These are phyloP conservation scores for Drosophila quadrilineata DNA, from an alignment of 1,140 invertebrate genomes.

Conservation along the genomic window DNA sequence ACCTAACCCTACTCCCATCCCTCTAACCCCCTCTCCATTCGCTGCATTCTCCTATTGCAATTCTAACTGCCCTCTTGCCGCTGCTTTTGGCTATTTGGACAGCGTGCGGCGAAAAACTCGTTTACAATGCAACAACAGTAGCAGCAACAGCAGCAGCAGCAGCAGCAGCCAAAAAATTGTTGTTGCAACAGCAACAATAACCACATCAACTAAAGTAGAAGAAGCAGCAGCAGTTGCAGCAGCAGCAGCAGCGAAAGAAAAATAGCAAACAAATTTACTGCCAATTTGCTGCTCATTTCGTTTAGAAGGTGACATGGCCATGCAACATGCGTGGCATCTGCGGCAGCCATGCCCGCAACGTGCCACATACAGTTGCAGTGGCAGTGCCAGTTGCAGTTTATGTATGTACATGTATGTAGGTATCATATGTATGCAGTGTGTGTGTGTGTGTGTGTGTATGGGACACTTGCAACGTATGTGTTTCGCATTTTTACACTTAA, in stretches of 20 bases:
- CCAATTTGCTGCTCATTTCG: conserved; percentile 78
- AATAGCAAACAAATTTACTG: conserved; percentile 78
- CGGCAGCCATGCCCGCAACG: background rate
- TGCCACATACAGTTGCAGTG: conserved; percentile 14
- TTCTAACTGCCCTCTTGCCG: conserved; percentile 1
- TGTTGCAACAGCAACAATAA: conserved; percentile 31
- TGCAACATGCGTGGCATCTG: conserved; percentile 54
- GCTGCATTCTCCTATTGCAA: background rate
- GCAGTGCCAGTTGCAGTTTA: conserved; percentile 14
- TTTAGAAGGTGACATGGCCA: conserved; percentile 74
- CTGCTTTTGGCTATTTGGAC: conserved; percentile 50
- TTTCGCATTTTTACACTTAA: conserved; percentile 79
- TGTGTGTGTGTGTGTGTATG: too few species aligned
- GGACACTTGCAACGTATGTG: conserved; percentile 73
- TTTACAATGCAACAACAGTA: conserved; percentile 56
- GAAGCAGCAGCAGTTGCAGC: conserved; percentile 45
- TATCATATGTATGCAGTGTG: conserved; percentile 35
- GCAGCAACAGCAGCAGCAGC: conserved; percentile 37
- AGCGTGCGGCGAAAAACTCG: conserved; percentile 52
- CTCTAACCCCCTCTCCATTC: background rate
- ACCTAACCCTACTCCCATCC: background rate
- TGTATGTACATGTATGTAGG: conserved; percentile 3
- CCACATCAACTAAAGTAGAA: conserved; percentile 16
- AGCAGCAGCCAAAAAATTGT: conserved; percentile 63
- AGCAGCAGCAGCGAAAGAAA: conserved; percentile 55